These are phyloP conservation scores for Graptemys geographica DNA, from an alignment of 2,797 vertebrate species.

Conservation along the genomic window DNA sequence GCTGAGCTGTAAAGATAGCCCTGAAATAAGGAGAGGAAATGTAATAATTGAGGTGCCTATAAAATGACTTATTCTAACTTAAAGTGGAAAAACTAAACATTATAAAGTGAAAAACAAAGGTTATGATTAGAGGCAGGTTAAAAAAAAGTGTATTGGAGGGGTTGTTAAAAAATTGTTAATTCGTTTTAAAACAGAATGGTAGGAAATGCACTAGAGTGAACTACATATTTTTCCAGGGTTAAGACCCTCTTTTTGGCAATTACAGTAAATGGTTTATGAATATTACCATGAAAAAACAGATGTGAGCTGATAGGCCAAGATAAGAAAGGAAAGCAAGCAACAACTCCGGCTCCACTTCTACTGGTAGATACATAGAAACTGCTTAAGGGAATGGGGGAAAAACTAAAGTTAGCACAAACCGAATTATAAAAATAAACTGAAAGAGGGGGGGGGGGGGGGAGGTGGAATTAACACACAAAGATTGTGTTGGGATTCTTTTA, in stretches of 20 bases:
- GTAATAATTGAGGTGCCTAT: conserved; percentile 24
- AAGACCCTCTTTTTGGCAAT: conserved; percentile 23
- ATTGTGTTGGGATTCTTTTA: neutral
- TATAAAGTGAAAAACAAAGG: neutral
- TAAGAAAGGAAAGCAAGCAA: neutral
- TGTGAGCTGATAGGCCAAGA: neutral
- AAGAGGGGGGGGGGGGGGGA: neutral
- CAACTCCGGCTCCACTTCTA: neutral
- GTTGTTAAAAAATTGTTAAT: conserved; percentile 7
- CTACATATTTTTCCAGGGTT: conserved; percentile 24
- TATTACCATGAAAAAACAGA: neutral
- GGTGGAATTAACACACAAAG: neutral
- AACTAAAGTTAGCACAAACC: neutral
- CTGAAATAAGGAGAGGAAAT: conserved; percentile 80
- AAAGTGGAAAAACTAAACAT: conserved; percentile 15
- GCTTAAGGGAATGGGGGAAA: neutral
- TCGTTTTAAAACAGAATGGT: neutral
- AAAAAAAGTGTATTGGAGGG: neutral
- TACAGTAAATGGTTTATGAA: neutral
- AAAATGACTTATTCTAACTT: conserved; percentile 32
- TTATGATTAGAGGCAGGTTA: neutral
- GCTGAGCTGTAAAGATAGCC: conserved; percentile 92
- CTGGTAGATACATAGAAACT: conserved; percentile 31
- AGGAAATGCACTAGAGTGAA: conserved; percentile 22
- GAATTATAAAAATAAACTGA: neutral